phyloP scores from a whole-genome alignment of 2,113 vertebrate genomes.

The Zonotrichia leucophrys region DNA sequence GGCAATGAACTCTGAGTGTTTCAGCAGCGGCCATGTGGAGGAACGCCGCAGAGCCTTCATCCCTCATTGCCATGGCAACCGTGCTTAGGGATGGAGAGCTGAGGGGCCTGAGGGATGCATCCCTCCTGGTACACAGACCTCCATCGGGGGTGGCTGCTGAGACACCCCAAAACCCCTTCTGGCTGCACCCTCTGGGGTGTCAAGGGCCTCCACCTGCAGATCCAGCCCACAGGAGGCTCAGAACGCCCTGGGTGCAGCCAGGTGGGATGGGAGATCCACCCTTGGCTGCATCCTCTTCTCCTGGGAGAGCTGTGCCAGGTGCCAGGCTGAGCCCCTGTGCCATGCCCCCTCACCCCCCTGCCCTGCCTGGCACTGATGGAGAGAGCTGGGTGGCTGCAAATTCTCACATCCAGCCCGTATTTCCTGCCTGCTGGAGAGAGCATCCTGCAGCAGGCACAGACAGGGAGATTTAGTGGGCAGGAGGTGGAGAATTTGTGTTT shows the following conservation, averaged over 20 bases:
- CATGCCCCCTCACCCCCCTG: accelerated
- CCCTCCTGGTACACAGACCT: neutral
- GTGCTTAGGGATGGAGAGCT: neutral
- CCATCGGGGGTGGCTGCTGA: accelerated
- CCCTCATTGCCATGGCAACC: constrained; percentile 46
- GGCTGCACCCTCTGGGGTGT: neutral
- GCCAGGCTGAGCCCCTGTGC: neutral
- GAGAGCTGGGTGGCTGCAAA: neutral
- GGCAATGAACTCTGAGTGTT: neutral
- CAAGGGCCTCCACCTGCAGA: accelerated
- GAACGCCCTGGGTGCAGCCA: accelerated
- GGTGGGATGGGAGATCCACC: neutral
- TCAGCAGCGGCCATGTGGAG: neutral
- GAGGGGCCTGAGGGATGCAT: neutral
- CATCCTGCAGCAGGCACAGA: neutral
- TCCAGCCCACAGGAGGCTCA: accelerated
- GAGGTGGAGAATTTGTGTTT: neutral
- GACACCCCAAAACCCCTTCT: neutral
- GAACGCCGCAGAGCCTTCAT: constrained; percentile 10
- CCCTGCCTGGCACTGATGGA: accelerated
- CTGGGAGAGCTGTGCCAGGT: neutral
- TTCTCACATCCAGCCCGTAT: neutral
- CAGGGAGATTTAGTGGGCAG: neutral
- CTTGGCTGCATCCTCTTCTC: neutral
- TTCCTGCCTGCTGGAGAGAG: neutral